These are phyloP conservation scores for Eueremaeus valkanovi DNA, from an alignment of 2,888 invertebrate genomes.

Conservation along the genomic window DNA sequence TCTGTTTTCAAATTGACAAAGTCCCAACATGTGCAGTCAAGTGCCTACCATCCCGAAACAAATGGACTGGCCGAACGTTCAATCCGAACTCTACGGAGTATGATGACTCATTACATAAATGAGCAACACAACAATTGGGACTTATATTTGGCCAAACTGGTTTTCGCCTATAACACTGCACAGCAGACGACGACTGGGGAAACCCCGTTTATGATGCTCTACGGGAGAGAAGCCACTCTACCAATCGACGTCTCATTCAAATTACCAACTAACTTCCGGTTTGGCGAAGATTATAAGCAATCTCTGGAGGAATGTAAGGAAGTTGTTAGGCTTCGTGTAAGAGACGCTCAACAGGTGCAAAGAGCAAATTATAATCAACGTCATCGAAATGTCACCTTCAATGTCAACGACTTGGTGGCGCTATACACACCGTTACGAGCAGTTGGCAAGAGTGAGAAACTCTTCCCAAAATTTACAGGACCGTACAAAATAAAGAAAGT, in stretches of 20 bases:
- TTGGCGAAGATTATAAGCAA: neutral
- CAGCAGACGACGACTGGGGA: conserved; percentile 43
- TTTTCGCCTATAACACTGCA: conserved; percentile 46
- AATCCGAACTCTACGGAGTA: conserved; percentile 43
- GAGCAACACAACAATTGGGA: conserved; percentile 46
- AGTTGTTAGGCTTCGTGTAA: neutral
- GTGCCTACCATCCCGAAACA: neutral
- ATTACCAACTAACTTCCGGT: neutral
- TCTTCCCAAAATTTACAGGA: neutral
- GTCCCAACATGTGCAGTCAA: neutral
- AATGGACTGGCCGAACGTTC: conserved; percentile 29
- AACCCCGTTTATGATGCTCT: conserved; percentile 45
- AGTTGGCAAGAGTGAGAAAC: conserved; percentile 27
- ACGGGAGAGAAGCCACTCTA: conserved; percentile 42
- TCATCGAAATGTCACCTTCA: neutral
- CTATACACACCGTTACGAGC: neutral
- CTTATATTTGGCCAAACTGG: conserved; percentile 11
- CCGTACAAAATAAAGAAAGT: neutral
- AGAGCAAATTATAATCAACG: neutral
- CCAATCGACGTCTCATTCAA: conserved; percentile 42
- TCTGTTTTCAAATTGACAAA: neutral
- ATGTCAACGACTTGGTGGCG: neutral
- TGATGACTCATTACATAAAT: conserved; percentile 44
- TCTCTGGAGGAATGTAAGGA: neutral
- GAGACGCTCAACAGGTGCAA: neutral